Percentiles rank a stretch among this genome's conserved stretches.
phyloP scores from a whole-genome alignment of 2,888 invertebrate genomes.

The Prenolepis imparis region DNA sequence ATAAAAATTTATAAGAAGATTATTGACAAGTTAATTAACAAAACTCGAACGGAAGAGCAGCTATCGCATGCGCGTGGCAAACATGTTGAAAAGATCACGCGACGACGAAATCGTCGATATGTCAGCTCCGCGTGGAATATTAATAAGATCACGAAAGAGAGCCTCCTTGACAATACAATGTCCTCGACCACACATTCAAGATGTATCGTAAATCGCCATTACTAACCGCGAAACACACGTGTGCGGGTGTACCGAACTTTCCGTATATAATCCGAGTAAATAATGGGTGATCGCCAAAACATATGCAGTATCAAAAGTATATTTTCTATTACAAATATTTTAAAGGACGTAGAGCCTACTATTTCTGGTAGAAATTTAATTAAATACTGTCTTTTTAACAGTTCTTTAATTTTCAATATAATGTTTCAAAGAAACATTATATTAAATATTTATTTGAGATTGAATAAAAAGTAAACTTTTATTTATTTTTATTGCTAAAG shows the following conservation, averaged over 20 bases:
- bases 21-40: conserved; percentile 49
- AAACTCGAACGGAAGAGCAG: conserved; percentile 61
- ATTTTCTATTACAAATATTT: background rate
- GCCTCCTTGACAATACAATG: conserved; percentile 49
- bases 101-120: conserved; percentile 69
- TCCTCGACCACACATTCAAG: conserved; percentile 40
- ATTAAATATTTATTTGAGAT: background rate
- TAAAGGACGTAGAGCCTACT: background rate
- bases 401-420: background rate
- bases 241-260: conserved; percentile 40
- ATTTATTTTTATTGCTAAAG: background rate
- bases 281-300: conserved; percentile 26
- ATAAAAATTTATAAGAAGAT: conserved; percentile 13
- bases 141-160: conserved; percentile 49
- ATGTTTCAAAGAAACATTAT: background rate
- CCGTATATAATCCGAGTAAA: conserved; percentile 23
- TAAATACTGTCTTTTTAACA: background rate
- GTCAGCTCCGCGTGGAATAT: conserved; percentile 70
- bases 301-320: background rate
- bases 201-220: conserved; percentile 47
- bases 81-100: conserved; percentile 58
- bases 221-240: conserved; percentile 45
- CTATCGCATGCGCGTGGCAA: conserved; percentile 48
- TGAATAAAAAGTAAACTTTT: conserved; percentile 1
- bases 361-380: background rate